Evolutionary conservation across 2,797 vertebrate species (phyloP), one percentile per base, ranked within the genome.

Genomic region (Myotis pilosus): DNA sequence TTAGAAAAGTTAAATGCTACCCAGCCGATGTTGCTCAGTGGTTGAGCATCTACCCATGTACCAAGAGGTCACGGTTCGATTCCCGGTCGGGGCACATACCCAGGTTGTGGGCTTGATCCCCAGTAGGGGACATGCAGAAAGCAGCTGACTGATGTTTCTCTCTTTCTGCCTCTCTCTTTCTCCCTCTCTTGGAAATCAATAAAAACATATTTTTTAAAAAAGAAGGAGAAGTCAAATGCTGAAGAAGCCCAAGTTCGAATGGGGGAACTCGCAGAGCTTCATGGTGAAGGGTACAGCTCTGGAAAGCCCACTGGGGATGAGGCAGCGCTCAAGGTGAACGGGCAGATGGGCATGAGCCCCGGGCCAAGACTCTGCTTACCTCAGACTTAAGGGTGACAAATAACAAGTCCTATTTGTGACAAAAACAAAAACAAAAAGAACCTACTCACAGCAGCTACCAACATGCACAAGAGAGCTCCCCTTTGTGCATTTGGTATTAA

Each of bases 61-160:
- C 57, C 57, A 28, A 25, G 57, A 60, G 11, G 11, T 60, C 57
- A 60, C 5, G 2, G 57, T 30, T 60, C 2, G 5, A 60, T 60
- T 60, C 57, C 25, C 0, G 5, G 5, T 28, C 2, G 0, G 0
- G 57, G 25, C 57, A 60, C 12, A 30, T 13, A 12, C 25, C 57
- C 57, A 60, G 57, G 57, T 28, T 60, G 25, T 28, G 25, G 57
- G 57, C 57, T 60, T 60, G 57, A 60, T 60, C 11, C 57, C 57
- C 25, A 60, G 57, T 13, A 60, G 57, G 25, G 11, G 25, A 11
- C 5, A 2, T 60, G 57, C 57, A 60, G 57, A 60, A 60, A 60
- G 57, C 25, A 60, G 25, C 12, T 25, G 12, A 28, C 15, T 12
- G 28, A 60, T 60, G 25, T 28, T 60, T 57, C 23, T 60, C 57